A percentile compares a stretch with the other conserved stretches of the same genome.
These are phyloP conservation scores for Cranoglanis bouderius DNA, from an alignment of 2,113 vertebrate species.

Conservation along the genomic window DNA sequence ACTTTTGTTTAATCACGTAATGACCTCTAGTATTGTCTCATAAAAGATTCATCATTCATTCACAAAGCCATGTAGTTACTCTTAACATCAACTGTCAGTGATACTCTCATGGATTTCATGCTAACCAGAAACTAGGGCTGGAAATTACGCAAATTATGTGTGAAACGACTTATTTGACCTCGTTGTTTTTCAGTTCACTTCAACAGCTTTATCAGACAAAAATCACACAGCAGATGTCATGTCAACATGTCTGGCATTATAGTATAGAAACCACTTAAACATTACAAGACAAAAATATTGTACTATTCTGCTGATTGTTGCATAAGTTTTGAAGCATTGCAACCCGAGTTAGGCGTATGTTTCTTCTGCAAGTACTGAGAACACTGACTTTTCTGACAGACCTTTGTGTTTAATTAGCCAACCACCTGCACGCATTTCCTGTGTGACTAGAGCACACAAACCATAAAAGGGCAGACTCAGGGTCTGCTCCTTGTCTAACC, in stretches of 20 bases:
- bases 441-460: neutral
- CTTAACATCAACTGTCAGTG: neutral
- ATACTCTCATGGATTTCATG: neutral
- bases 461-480: conserved; percentile 13
- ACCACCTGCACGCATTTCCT: conserved; percentile 46
- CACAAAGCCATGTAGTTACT: neutral
- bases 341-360: neutral
- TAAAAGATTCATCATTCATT: neutral
- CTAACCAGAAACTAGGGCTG: neutral
- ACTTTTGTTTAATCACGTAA: neutral
- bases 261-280: neutral
- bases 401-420: conserved; percentile 31
- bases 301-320: neutral
- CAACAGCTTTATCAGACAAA: neutral
- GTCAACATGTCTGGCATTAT: neutral
- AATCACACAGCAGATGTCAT: neutral
- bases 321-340: neutral
- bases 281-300: neutral
- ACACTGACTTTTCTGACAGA: neutral
- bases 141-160: neutral
- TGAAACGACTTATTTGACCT: neutral
- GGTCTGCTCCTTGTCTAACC: conserved; percentile 17
- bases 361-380: neutral
- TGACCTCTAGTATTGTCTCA: neutral
- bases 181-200: neutral